phyloP scores from a whole-genome alignment of 2,888 invertebrate species.

The Metallyticus violacea region DNA sequence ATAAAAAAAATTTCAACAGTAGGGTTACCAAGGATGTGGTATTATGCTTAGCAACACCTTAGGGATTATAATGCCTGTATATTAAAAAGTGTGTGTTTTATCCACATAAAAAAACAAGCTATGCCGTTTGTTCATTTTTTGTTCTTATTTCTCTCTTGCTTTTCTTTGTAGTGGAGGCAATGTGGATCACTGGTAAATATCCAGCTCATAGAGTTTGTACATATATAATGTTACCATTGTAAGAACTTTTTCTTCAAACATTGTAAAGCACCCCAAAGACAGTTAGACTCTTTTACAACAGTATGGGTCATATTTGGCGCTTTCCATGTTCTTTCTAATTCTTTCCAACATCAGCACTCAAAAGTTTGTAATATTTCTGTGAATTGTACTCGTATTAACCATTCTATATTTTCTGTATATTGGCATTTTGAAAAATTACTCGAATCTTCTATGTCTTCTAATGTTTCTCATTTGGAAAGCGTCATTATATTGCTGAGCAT shows the following conservation, averaged over 20 bases:
- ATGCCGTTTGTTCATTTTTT: conserved; percentile 29
- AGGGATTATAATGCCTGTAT: no score
- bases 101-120: no score
- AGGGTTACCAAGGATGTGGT: no score
- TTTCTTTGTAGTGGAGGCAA: conserved; percentile 35
- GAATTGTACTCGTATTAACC: not conserved
- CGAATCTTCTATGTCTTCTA: not conserved
- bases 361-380: not conserved
- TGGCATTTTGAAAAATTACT: not conserved
- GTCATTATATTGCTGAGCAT: not conserved
- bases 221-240: not conserved
- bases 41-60: no score
- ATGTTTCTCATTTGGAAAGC: not conserved
- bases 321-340: not conserved
- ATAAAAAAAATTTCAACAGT: no score
- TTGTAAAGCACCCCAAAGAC: not conserved
- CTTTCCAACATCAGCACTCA: not conserved
- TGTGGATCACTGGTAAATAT: conserved; percentile 51
- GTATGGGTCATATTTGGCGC: not conserved
- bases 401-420: not conserved
- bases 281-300: not conserved
- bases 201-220: conserved; percentile 23
- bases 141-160: conserved; percentile 32
- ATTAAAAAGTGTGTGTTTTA: no score
- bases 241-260: not conserved